Evolutionary conservation across 2,888 invertebrate species (phyloP).

Genomic region (Drosophila setosimentum): DNA sequence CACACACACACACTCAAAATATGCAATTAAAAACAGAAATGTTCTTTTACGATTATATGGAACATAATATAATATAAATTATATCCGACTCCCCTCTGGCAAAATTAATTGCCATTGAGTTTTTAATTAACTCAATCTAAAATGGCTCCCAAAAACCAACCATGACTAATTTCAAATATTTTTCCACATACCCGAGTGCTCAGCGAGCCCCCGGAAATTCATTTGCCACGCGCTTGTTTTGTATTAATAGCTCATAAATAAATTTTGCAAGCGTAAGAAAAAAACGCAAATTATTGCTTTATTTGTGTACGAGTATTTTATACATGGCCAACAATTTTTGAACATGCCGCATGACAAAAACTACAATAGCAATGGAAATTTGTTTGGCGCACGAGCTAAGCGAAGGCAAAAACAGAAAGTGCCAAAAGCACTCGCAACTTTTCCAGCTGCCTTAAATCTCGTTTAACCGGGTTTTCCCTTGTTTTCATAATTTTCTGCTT

Average conservation of each 20-base stretch:
- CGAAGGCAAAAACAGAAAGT: slow-evolving; percentile 8
- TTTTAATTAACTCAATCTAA: slow-evolving; percentile 74
- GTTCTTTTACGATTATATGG: slow-evolving; percentile 32
- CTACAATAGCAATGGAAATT: slow-evolving; percentile 15
- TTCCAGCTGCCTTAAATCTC: slow-evolving; percentile 42
- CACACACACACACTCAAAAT: neutral
- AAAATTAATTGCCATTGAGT: slow-evolving; percentile 68
- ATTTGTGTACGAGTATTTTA: slow-evolving; percentile 47
- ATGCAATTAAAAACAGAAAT: slow-evolving; percentile 28
- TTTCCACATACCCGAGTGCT: neutral
- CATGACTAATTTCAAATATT: slow-evolving; percentile 47
- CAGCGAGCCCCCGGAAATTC: neutral
- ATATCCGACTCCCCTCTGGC: slow-evolving; percentile 9
- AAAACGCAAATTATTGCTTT: slow-evolving; percentile 52
- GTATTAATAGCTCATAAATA: slow-evolving; percentile 75
- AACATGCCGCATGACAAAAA: slow-evolving; percentile 27
- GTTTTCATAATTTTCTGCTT: slow-evolving; percentile 5
- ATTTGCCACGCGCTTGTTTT: slow-evolving; percentile 63
- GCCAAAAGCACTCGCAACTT: slow-evolving; percentile 28
- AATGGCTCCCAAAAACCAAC: slow-evolving; percentile 36
- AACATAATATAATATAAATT: slow-evolving; percentile 59
- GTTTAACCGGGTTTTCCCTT: slow-evolving; percentile 20
- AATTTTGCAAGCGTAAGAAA: slow-evolving; percentile 41
- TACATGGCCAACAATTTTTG: slow-evolving; percentile 37
- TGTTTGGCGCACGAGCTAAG: neutral